Conservation (phyloP, 1,140 invertebrate genomes). For the Drosophila obscura region DNA sequence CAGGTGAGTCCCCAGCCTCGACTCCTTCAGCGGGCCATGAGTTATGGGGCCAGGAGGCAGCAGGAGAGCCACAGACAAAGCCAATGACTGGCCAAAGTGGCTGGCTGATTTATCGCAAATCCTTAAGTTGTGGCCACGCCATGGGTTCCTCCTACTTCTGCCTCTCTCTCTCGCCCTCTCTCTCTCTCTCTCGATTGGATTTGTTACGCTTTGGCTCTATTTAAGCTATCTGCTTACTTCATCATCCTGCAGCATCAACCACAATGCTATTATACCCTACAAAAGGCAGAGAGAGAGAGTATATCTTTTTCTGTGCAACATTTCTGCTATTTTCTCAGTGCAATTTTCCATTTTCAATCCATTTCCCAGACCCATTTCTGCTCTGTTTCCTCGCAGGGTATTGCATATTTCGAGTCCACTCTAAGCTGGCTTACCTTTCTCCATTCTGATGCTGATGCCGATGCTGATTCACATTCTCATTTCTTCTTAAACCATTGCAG, state of each 20-base stretch:
- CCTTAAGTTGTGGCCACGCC: conserved; percentile 46
- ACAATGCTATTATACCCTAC: conserved; percentile 23
- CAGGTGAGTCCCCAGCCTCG: conserved; percentile 78
- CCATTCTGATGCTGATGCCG: not conserved
- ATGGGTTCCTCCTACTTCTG: conserved; percentile 17
- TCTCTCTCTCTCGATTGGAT: not conserved
- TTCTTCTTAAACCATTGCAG: conserved; percentile 67
- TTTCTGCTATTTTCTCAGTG: too few relatives aligned
- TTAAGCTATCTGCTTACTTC: conserved; percentile 30
- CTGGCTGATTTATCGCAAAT: conserved; percentile 54
- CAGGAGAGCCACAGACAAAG: conserved; percentile 43
- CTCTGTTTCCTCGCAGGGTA: not conserved
- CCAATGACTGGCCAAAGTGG: conserved; percentile 47
- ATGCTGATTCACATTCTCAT: conserved; percentile 1
- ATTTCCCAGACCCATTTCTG: not conserved
- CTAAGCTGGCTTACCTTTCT: not conserved
- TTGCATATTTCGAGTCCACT: too few relatives aligned
- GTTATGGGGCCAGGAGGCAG: conserved; percentile 33
- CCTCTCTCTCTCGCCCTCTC: not conserved
- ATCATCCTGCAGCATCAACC: conserved; percentile 23
- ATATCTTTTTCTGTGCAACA: too few relatives aligned
- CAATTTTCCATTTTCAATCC: too few relatives aligned
- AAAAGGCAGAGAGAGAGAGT: too few relatives aligned
- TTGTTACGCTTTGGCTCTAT: conserved; percentile 32
- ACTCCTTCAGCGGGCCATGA: conserved; percentile 8